A percentile compares a stretch with the other conserved stretches of the same genome.
phyloP scores from a whole-genome alignment of 2,113 vertebrate species.

The Tachuris rubrigastra region DNA sequence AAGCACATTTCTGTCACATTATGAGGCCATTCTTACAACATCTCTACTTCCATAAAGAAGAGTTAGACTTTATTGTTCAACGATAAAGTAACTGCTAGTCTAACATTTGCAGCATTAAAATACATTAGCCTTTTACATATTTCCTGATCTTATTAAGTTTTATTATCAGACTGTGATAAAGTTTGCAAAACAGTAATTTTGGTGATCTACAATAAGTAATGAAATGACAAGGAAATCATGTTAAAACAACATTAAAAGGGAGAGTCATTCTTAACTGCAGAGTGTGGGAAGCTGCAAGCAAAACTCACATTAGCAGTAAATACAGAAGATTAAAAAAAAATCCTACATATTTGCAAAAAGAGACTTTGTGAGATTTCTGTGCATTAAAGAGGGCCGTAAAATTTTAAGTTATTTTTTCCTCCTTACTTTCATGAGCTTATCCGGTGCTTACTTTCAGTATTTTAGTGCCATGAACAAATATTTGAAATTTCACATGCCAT shows the following conservation, averaged over 20 bases:
- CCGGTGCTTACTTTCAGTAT: background rate
- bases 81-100: background rate
- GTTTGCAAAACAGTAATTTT: background rate
- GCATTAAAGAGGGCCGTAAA: background rate
- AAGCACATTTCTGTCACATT: background rate
- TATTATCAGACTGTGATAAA: background rate
- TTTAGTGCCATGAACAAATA: background rate
- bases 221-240: conserved; percentile 24
- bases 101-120: background rate
- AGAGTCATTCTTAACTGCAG: background rate
- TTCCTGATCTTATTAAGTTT: conserved; percentile 16
- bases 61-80: background rate
- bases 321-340: background rate
- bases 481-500: background rate
- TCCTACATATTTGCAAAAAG: background rate
- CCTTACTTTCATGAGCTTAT: background rate
- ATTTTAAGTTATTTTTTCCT: background rate
- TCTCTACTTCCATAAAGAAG: background rate
- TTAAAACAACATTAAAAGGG: conserved; percentile 9
- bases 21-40: background rate
- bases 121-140: background rate
- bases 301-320: conserved; percentile 24
- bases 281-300: background rate
- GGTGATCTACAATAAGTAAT: background rate
- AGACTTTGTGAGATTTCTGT: background rate